Evolutionary conservation across 2,797 vertebrate genomes (phyloP).

Genomic region (Schizopygopsis pylzovi): DNA sequence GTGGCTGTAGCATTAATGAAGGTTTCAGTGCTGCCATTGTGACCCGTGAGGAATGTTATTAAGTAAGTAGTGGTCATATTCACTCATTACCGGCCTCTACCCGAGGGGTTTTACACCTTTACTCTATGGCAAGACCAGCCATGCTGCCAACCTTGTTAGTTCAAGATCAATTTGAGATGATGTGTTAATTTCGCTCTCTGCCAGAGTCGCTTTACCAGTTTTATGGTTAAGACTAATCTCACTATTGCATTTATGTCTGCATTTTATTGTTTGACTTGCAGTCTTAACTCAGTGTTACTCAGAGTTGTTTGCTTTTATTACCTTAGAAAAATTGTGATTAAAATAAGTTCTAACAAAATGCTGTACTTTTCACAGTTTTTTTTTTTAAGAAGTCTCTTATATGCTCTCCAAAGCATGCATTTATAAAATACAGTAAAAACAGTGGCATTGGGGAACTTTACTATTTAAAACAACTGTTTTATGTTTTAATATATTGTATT

Average conservation of each 20-base stretch:
- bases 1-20: constrained; percentile 60
- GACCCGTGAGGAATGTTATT: constrained; percentile 59
- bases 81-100: constrained; percentile 67
- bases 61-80: constrained; percentile 63
- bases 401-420: neutral
- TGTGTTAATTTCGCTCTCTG: constrained; percentile 54
- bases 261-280: neutral
- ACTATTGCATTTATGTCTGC: neutral
- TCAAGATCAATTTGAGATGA: constrained; percentile 58
- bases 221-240: constrained; percentile 27
- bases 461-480: neutral
- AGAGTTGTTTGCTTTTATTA: neutral
- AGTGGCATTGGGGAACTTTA: neutral
- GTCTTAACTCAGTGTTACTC: no score
- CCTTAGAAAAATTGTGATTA: neutral
- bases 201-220: constrained; percentile 27
- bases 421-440: neutral
- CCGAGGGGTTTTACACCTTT: constrained; percentile 76
- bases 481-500: neutral
- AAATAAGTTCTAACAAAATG: no score
- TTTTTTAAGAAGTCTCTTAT: no score
- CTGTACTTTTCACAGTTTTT: no score
- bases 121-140: constrained; percentile 56
- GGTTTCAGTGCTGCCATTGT: constrained; percentile 58
- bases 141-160: constrained; percentile 62